These are phyloP conservation scores for Operophtera brumata DNA, from an alignment of 2,888 invertebrate genomes.

Conservation along the genomic window DNA sequence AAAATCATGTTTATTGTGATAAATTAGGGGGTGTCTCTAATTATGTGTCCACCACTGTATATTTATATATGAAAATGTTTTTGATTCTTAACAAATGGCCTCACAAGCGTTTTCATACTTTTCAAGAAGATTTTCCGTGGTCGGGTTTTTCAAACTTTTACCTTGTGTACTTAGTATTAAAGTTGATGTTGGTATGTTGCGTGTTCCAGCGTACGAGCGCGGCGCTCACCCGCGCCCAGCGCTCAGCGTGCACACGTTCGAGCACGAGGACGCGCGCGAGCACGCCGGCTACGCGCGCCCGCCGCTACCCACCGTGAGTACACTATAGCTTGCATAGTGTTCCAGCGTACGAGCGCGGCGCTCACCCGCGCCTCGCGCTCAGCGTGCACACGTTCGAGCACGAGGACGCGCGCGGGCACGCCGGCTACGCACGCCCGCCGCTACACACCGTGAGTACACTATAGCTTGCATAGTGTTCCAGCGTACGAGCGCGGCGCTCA, in stretches of 20 bases:
- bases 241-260: conserved; percentile 89
- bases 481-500: conserved; percentile 90
- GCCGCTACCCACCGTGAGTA: conserved; percentile 86
- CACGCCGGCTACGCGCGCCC: conserved; percentile 75
- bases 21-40: no score
- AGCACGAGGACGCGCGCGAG: conserved; percentile 8
- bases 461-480: no score
- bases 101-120: no score
- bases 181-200: neutral
- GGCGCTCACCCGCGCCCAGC: conserved; percentile 89
- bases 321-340: no score
- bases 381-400: conserved; percentile 86
- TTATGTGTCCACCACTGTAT: no score
- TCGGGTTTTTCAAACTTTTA: no score
- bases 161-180: no score
- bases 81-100: no score
- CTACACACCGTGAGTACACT: conserved; percentile 87
- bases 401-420: conserved; percentile 5
- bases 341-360: conserved; percentile 88
- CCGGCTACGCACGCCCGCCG: conserved; percentile 81
- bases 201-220: conserved; percentile 87
- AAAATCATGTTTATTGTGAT: no score
- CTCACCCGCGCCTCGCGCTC: conserved; percentile 89
- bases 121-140: no score
- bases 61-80: no score